Evolutionary conservation across 2,797 vertebrate species (phyloP), one percentile per base, ranked within the genome.

Genomic region (Toxotes lorentzi): DNA sequence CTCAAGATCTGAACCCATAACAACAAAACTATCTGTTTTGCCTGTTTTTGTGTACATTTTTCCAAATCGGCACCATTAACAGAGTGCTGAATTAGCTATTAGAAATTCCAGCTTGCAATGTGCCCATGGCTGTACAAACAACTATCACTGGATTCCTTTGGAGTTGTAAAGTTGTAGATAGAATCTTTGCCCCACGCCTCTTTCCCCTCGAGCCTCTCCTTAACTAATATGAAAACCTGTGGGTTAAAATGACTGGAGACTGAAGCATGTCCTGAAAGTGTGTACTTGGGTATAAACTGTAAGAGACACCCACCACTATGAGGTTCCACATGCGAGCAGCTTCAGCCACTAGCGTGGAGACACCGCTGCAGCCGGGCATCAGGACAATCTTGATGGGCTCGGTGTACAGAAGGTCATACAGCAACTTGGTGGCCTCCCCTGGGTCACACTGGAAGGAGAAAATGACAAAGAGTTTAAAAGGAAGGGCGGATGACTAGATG

Each of bases 241-340:
- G 35, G 11, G 0, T 27, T 8, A 16, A 45, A 73, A 53, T 13
- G 24, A 60, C 21, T 24, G 19, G 16, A 24, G 45, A 54, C 14
- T 16, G 8, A 21, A 43, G 19, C 41, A 32, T 6, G 53, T 17
- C 2, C 19, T 54, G 12, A 70, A 68, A 34, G 5, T 7, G n/a
- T 41, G 30, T 35, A 64, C 19, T 40, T 43, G 2, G 1, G 19
- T 7, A 12, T 0, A 27, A 73, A 65, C 23, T 12, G 17, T 43
- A 27, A 54, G 59, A 40, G 32, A 35, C n/a, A 76, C 89, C 14
- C 54, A 97, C 96, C 95, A 97, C 96, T 0, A 97, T 97, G 83
- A 96, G 96, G 93, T 97, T 96, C 96, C 96, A 97, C 96, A 98
- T 97, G 45, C 97, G 95, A 2, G 96, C 97, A 0, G 97, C 97